These are phyloP conservation scores for Rattus rattus DNA, from an alignment of 2,113 vertebrate species.

Conservation along the genomic window DNA sequence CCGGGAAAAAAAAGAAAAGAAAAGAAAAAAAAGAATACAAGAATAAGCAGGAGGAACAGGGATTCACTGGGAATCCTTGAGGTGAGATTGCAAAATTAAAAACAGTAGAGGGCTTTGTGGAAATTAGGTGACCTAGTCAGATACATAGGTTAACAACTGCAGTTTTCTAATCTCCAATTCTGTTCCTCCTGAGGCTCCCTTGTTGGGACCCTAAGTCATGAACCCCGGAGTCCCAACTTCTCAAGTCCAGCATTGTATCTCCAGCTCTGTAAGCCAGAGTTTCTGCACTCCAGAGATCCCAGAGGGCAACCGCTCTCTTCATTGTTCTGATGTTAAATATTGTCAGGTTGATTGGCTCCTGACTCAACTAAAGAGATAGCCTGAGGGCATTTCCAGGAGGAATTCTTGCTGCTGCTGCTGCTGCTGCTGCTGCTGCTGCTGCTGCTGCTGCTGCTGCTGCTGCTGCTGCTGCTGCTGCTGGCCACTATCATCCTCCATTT, in stretches of 20 bases:
- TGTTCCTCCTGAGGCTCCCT: background rate
- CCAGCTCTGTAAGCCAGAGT: too few species aligned
- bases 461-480: too few species aligned
- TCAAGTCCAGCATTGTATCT: fast-evolving
- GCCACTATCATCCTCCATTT: too few species aligned
- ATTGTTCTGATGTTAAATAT: background rate
- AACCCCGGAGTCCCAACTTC: fast-evolving
- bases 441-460: background rate
- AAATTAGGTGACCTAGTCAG: fast-evolving
- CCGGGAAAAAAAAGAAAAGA: too few species aligned
- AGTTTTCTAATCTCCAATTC: background rate
- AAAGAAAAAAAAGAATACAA: background rate
- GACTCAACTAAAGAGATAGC: background rate
- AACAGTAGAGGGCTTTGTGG: background rate
- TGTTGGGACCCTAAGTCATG: background rate
- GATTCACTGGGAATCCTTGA: background rate
- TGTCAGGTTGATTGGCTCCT: background rate
- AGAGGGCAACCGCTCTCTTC: background rate
- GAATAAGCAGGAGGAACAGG: background rate
- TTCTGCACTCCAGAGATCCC: fast-evolving
- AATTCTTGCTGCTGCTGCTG: background rate
- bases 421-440: background rate
- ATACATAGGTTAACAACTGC: too few species aligned
- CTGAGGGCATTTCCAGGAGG: background rate
- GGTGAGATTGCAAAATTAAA: background rate